Evolutionary conservation across 2,888 invertebrate genomes (phyloP).

Genomic region (Phalera bucephala): DNA sequence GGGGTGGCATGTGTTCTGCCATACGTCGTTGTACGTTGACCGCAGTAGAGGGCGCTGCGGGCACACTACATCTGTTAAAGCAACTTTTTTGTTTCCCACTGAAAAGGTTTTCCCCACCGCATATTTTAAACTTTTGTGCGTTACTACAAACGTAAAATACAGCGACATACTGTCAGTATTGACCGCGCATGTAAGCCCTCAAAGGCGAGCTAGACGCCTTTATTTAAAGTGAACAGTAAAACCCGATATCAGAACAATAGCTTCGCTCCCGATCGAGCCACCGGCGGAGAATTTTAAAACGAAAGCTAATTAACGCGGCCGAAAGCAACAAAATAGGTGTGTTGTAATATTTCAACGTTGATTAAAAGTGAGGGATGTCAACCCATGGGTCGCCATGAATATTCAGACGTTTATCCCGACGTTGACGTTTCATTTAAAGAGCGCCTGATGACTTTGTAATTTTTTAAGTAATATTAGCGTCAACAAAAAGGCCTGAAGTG

Average conservation of each 20-base stretch:
- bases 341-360: conserved; percentile 43
- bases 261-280: conserved; percentile 5
- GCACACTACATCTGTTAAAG: conserved; percentile 40
- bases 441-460: conserved; percentile 63
- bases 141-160: conserved; percentile 14
- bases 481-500: conserved; percentile 79
- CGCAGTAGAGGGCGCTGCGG: conserved; percentile 53
- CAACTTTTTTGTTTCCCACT: conserved; percentile 22
- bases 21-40: conserved; percentile 61
- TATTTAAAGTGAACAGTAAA: conserved; percentile 18
- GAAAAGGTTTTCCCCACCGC: conserved; percentile 24
- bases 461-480: conserved; percentile 75
- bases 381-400: conserved; percentile 44
- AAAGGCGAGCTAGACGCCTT: conserved; percentile 10
- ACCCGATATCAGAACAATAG: conserved; percentile 21
- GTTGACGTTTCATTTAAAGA: conserved; percentile 67
- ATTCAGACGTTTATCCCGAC: conserved; percentile 60
- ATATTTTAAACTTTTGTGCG: conserved; percentile 19
- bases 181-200: conserved; percentile 8
- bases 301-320: conserved; percentile 30
- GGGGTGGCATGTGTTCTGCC: conserved; percentile 41
- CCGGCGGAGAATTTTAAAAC: conserved; percentile 14
- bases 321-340: conserved; percentile 38
- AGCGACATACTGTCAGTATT: conserved; percentile 10
- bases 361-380: conserved; percentile 40